A percentile compares a stretch with the other conserved stretches of the same genome.
phyloP scores from a whole-genome alignment of 2,888 invertebrate genomes.

The Selenia dentaria region DNA sequence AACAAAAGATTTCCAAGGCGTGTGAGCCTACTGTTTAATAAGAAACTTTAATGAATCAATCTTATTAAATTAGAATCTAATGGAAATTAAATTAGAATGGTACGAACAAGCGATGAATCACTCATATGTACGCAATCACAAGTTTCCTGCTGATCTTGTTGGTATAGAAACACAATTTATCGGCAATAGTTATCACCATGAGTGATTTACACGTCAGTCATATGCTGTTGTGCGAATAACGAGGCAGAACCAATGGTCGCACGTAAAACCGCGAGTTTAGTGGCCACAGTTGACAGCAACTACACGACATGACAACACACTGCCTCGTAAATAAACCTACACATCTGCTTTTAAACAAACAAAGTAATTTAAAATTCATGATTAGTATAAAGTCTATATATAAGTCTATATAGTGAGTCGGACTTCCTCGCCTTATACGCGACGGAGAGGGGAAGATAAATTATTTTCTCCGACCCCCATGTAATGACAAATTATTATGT shows the following conservation, averaged over 20 bases:
- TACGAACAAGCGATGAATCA: not conserved
- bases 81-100: too few species aligned
- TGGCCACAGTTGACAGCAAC: slow-evolving; percentile 31
- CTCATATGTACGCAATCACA: slow-evolving; percentile 12
- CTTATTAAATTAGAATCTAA: too few species aligned
- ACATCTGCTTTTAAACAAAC: slow-evolving; percentile 46
- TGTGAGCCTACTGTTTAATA: too few species aligned
- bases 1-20: too few species aligned
- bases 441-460: too few species aligned
- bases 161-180: slow-evolving; percentile 42
- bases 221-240: slow-evolving; percentile 37
- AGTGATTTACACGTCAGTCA: slow-evolving; percentile 34
- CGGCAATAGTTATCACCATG: slow-evolving; percentile 38
- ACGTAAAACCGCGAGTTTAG: slow-evolving; percentile 56
- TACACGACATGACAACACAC: slow-evolving; percentile 57
- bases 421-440: too few species aligned
- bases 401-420: too few species aligned
- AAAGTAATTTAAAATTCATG: slow-evolving; percentile 43
- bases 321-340: slow-evolving; percentile 52
- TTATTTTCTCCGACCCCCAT: too few species aligned
- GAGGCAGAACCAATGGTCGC: slow-evolving; percentile 15
- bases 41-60: too few species aligned
- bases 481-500: too few species aligned
- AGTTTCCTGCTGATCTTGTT: slow-evolving; percentile 33
- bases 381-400: too few species aligned